Percentiles rank a stretch among this genome's conserved stretches.
Conservation (phyloP, 2,797 vertebrate species). For the Gallinago solitaria region DNA sequence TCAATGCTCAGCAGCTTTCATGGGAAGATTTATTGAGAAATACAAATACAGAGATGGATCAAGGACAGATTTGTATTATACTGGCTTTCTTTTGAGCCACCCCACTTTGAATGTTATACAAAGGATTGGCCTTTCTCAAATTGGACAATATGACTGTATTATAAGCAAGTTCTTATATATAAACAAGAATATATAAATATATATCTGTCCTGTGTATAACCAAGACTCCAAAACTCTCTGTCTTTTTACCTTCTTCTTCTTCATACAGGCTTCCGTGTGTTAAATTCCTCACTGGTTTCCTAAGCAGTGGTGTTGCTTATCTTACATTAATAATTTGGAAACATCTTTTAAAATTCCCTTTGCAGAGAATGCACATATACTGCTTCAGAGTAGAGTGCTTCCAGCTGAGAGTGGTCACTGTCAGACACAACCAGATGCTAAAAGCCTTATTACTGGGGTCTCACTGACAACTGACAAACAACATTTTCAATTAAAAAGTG, state of each 20-base stretch:
- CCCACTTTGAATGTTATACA: not conserved
- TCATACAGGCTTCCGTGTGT: not conserved
- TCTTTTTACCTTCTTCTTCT: not conserved
- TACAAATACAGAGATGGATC: not conserved
- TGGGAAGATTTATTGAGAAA: not conserved
- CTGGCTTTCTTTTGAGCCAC: not conserved
- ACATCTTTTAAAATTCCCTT: not conserved
- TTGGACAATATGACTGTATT: not conserved
- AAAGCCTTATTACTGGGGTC: not conserved
- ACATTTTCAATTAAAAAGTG: not conserved
- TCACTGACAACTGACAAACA: not conserved
- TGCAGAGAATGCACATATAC: not conserved
- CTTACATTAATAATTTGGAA: not conserved
- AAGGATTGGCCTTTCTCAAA: not conserved
- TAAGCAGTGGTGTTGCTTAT: not conserved
- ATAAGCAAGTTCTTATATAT: not conserved
- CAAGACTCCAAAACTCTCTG: not conserved
- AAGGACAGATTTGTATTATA: not conserved
- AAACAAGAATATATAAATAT: not conserved
- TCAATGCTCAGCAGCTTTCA: not conserved
- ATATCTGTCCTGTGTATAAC: not conserved
- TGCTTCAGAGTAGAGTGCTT: not conserved
- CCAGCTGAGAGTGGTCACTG: not conserved
- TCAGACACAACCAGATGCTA: not conserved
- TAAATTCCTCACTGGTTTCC: not conserved